Evolutionary conservation across 2,888 invertebrate genomes (phyloP).

Genomic region (Aphidoletes aphidimyza): DNA sequence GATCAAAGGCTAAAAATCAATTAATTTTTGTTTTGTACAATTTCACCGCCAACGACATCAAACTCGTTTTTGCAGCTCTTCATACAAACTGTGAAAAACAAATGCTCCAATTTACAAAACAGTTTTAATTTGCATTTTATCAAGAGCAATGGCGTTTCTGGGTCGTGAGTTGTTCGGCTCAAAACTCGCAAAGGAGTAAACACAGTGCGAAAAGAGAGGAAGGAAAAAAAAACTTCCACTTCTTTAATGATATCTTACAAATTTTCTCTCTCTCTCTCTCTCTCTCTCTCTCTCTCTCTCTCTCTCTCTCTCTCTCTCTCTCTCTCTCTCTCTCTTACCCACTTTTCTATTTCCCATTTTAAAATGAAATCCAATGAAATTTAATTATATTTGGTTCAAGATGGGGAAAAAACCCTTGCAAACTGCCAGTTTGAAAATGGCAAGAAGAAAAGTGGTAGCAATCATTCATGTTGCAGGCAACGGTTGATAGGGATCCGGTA

Average conservation of each 20-base stretch:
- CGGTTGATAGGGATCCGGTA: too few species aligned
- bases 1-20: conserved; percentile 43
- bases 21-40: not conserved
- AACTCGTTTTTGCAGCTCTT: too few species aligned
- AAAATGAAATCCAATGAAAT: not conserved
- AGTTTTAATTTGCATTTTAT: conserved; percentile 8
- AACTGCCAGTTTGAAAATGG: too few species aligned
- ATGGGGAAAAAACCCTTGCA: not conserved
- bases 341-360: too few species aligned
- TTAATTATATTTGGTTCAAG: not conserved
- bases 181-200: conserved; percentile 23
- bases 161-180: too few species aligned
- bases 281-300: not conserved
- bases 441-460: too few species aligned
- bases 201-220: not conserved
- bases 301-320: not conserved
- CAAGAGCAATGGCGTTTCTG: not conserved
- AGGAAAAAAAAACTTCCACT: not conserved
- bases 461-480: too few species aligned
- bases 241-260: not conserved
- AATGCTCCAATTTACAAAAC: not conserved
- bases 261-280: not conserved
- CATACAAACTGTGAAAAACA: not conserved
- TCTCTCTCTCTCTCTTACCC: not conserved
- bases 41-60: too few species aligned